Evolutionary conservation across 2,113 vertebrate species (phyloP), one percentile per base, ranked within the genome.

Genomic region (Callorhinus ursinus): DNA sequence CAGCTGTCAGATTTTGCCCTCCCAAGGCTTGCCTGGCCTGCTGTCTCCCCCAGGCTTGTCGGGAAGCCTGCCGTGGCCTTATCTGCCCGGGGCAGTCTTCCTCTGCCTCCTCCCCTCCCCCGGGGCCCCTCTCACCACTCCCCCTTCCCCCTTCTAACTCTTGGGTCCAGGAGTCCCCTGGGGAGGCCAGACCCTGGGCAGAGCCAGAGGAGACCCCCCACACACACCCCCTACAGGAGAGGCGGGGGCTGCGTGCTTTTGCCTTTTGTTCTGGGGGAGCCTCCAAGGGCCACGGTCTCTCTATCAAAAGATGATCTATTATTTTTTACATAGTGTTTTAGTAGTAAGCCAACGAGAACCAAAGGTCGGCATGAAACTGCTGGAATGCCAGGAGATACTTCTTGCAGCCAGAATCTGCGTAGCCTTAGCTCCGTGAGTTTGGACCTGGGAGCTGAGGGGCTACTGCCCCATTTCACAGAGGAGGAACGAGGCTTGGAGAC

Each of bases 11-110:
- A 92, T 46, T 93, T 79, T 87, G 61, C 18, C 94, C 36, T 69
- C 42, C 26, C 79, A 11, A 69, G 74, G 22, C 87, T 12, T 1
- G 15, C 36, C 31, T 0, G 6, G 16, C 46, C 33, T 9, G 19
- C 49, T 21, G 26, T 51, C 72, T 81, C 33, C 36, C 13, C 9
- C 53, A 9, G 49, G 36, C 86, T 24, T 15, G 55, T 36, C 12
- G 4, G 61, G 63, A 83, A 53, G 85, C 91, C 65, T 24, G 28
- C 10, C 8, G 26, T 2, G 12, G 81, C 92, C 85, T 98, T 98
- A 98, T 98, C 97, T 95, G 72, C 61, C 39, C 15, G 72, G 86
- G 67, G 74, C 95, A 96, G 21, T 84, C 90, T 91, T 97, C 89
- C 83, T 69, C 79, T 42, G 88, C 65, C 83, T 42, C 67, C 46